Evolutionary conservation across 2,888 invertebrate species (phyloP).

Genomic region (Himalopsyche japonica): DNA sequence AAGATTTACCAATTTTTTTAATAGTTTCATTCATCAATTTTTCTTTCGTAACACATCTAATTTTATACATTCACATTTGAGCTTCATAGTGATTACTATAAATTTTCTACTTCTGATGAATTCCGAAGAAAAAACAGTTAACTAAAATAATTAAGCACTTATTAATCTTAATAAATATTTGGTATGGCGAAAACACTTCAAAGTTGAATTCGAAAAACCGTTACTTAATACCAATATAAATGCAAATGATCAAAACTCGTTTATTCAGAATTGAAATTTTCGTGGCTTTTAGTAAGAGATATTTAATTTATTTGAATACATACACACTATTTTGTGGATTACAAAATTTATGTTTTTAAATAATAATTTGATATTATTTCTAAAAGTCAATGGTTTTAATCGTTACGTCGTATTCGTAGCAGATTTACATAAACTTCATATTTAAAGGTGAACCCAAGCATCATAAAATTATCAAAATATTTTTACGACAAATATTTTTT

Average conservation of each 20-base stretch:
- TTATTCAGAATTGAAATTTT: neutral
- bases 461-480: too few species aligned
- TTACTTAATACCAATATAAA: neutral
- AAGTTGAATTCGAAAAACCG: neutral
- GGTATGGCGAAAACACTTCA: neutral
- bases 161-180: neutral
- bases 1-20: too few species aligned
- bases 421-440: too few species aligned
- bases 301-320: neutral
- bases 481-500: too few species aligned
- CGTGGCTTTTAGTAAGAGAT: neutral
- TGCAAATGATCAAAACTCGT: neutral
- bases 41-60: too few species aligned
- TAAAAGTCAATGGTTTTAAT: neutral
- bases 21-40: too few species aligned
- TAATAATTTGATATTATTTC: neutral
- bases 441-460: too few species aligned
- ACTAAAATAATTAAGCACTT: neutral
- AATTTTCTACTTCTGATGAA: neutral
- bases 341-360: neutral
- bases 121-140: neutral
- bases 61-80: too few species aligned
- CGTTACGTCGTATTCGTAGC: too few species aligned
- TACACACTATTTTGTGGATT: neutral
- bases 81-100: too few species aligned